Evolutionary conservation across 2,113 vertebrate genomes (phyloP).

Genomic region (Pterocles orientalis): DNA sequence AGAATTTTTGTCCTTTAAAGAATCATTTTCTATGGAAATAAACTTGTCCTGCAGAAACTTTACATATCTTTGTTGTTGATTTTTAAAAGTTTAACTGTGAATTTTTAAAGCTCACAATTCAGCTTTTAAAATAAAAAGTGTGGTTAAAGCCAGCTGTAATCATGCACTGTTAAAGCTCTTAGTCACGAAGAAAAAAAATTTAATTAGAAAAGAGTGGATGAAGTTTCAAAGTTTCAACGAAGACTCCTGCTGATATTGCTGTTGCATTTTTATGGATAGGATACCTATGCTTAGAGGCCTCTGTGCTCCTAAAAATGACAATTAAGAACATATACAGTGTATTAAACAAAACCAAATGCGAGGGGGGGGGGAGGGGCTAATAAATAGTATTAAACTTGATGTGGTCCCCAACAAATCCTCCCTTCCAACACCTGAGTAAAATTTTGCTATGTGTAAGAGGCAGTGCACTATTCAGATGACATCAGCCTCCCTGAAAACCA

Average conservation of each 20-base stretch:
- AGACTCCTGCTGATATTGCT: neutral
- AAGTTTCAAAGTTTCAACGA: constrained; percentile 7
- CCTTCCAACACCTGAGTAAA: neutral
- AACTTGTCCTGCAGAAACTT: neutral
- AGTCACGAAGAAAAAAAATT: neutral
- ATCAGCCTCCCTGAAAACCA: neutral
- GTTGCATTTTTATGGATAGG: neutral
- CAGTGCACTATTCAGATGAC: neutral
- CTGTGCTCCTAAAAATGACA: neutral
- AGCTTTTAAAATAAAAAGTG: constrained; percentile 19
- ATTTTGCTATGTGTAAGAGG: neutral
- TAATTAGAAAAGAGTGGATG: constrained; percentile 1
- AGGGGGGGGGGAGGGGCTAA: neutral
- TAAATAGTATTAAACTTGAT: neutral
- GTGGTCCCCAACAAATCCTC: neutral
- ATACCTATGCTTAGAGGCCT: neutral
- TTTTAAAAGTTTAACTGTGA: neutral
- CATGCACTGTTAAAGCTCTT: neutral
- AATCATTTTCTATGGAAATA: neutral
- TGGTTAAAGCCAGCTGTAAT: constrained; percentile 15
- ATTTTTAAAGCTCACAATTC: neutral
- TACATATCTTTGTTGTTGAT: neutral
- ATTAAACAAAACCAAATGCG: neutral
- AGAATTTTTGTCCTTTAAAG: neutral
- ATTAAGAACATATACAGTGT: neutral